Base-by-base conservation (phyloP, 2,888 invertebrate species). In the Schrankia costaestrigalis region DNA sequence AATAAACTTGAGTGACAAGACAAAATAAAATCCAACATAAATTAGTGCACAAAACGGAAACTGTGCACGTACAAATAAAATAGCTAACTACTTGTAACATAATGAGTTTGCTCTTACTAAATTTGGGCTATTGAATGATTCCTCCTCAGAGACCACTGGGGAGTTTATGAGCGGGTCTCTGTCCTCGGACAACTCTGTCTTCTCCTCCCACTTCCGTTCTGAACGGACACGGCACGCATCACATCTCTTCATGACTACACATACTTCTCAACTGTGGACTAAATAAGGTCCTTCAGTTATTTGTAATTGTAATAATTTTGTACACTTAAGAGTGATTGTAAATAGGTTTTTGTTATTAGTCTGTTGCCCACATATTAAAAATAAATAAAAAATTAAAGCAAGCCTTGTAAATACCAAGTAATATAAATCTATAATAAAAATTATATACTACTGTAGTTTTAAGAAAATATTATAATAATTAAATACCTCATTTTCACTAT, bases 201-300 rank as follows among this genome's bases (percentile, higher is more conserved):
- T 63, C 56, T 54, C 54, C 48, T 65, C 66, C 49, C 57, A 63
- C 64, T 67, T 76, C 71, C 75, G 68, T 52, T 81, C 78, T 41
- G 77, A 67, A 63, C 74, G 77, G 47, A 56, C 62, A 63, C 71
- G 72, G 73, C 78, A 78, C 61, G 67, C 73, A 51, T 76, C 75
- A 73, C 84, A 83, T 74, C 74, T 83, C 85, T 80, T 85, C 86
- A 86, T 86, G 69, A 73, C 79, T 84, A 85, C 60, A 78, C 86
- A 86, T 85, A 82, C 78, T 83, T 81, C 78, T 74, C 56, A 76
- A 78, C 81, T 78, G 78, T 64, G 72, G 77, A 80, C 80, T 80
- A 74, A 74, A 78, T 69, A 67, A 62, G 46, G 71, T 71, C 77
- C 77, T 64, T 72, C 58, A 67, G 66, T 61, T 46, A 22, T 22